Evolutionary conservation across 1,140 invertebrate genomes (phyloP), one percentile per base, ranked within the genome.

Genomic region (Frieseomelitta varia): DNA sequence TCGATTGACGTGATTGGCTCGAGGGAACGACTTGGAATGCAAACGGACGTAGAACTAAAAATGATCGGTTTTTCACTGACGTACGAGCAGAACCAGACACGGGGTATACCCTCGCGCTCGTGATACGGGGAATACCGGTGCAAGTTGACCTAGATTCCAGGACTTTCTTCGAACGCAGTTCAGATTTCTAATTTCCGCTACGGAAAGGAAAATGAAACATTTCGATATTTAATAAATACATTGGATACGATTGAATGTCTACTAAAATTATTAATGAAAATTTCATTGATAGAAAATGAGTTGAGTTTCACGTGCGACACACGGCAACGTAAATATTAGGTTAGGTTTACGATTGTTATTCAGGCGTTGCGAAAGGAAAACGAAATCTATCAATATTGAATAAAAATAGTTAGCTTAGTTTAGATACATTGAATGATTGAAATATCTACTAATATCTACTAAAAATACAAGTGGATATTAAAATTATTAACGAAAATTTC

Each of bases 11-110:
- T 47, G 39, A 47, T 47, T 47, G 39, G 39, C 12, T 21, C 30
- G 74, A 61, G 12, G n/a, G 14, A 27, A 34, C 56, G 14, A 47
- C 86, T 47, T 68, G 15, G 27, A 58, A 86, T 87, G 85, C 56
- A 39, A n/a, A 19, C n/a, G 34, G 34, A 69, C 67, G 81, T 61
- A 51, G 19, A 81, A 84, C n/a, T 24, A 27, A 74, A 80, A 88
- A 79, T 78, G 34, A 30, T 30, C 27, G 47, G 30, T 69, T 78
- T 89, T 89, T 87, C 88, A 79, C 87, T 84, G 88, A 89, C 87
- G 88, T 87, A 84, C 74, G 78, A 72, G 24, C 4, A 19, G n/a
- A 27, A 15, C 2, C 58, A n/a, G 30, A 47, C 67, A 47, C 39
- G 8, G 6, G 6, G 6, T 47, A 47, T 47, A 47, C 30, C 51